These are phyloP conservation scores for Allolobophora icterica DNA, from an alignment of 2,888 invertebrate genomes.

Conservation along the genomic window DNA sequence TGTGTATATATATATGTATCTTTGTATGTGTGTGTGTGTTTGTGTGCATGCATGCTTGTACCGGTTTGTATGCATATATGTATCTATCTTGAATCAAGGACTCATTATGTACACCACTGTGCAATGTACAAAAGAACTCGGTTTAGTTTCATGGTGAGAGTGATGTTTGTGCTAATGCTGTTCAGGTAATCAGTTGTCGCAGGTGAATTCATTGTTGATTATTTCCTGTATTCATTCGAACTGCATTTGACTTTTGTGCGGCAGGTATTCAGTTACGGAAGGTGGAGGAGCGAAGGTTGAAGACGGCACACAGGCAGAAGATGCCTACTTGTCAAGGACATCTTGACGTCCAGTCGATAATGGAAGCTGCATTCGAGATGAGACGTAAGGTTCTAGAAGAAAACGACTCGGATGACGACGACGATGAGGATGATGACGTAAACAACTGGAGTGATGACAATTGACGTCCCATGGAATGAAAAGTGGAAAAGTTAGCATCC, in stretches of 20 bases:
- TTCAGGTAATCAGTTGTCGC: no score
- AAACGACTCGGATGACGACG: slow-evolving; percentile 72
- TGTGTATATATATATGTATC: no score
- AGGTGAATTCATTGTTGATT: no score
- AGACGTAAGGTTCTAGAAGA: slow-evolving; percentile 91
- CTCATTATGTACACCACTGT: no score
- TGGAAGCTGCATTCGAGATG: slow-evolving; percentile 71
- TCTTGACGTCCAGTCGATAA: slow-evolving; percentile 89
- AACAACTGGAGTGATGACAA: slow-evolving; percentile 75
- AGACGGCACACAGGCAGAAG: slow-evolving; percentile 70
- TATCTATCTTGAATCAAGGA: no score
- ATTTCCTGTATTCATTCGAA: no score
- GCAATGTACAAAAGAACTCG: no score
- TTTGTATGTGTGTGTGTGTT: neutral
- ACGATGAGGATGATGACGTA: slow-evolving; percentile 71
- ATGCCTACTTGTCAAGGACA: slow-evolving; percentile 44
- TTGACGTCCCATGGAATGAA: neutral
- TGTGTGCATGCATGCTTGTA: neutral
- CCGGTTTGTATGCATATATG: no score
- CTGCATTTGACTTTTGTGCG: slow-evolving; percentile 37
- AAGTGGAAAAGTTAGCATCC: neutral
- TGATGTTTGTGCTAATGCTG: no score
- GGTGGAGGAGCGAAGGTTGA: slow-evolving; percentile 79
- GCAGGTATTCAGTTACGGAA: slow-evolving; percentile 88
- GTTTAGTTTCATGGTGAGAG: no score